Conservation (phyloP, 2,888 invertebrate genomes). For the Ectropis crepuscularia region DNA sequence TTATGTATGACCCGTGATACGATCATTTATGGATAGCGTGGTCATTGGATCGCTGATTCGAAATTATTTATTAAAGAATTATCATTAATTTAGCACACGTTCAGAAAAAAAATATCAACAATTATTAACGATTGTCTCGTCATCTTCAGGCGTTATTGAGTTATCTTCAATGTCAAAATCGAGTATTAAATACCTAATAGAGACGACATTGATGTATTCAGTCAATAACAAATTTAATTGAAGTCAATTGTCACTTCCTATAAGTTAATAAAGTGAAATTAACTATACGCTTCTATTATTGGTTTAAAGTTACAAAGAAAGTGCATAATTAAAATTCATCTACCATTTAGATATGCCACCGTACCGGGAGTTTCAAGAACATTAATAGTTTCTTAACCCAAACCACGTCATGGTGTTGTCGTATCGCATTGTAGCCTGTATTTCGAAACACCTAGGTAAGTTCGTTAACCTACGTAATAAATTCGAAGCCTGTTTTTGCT, state of each 20-base stretch:
- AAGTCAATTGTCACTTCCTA: constrained; percentile 27
- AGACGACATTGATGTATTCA: constrained; percentile 24
- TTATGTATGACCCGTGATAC: too few relatives aligned
- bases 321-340: constrained; percentile 30
- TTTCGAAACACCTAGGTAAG: constrained; percentile 39
- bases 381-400: constrained; percentile 43
- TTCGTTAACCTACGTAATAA: constrained; percentile 42
- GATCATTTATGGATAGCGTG: too few relatives aligned
- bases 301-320: constrained; percentile 17
- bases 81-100: too few relatives aligned
- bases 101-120: background rate
- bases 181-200: constrained; percentile 11
- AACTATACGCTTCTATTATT: background rate
- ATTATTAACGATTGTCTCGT: background rate
- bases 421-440: constrained; percentile 32
- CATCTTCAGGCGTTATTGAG: constrained; percentile 17
- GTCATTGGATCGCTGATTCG: too few relatives aligned
- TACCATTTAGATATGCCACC: constrained; percentile 27
- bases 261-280: constrained; percentile 10
- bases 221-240: constrained; percentile 27
- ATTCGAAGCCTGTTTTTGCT: constrained; percentile 41
- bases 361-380: constrained; percentile 32
- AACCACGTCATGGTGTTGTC: constrained; percentile 36
- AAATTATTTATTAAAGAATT: too few relatives aligned
- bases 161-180: constrained; percentile 23